phyloP scores from a whole-genome alignment of 2,888 invertebrate genomes.

The Spodoptera exigua region DNA sequence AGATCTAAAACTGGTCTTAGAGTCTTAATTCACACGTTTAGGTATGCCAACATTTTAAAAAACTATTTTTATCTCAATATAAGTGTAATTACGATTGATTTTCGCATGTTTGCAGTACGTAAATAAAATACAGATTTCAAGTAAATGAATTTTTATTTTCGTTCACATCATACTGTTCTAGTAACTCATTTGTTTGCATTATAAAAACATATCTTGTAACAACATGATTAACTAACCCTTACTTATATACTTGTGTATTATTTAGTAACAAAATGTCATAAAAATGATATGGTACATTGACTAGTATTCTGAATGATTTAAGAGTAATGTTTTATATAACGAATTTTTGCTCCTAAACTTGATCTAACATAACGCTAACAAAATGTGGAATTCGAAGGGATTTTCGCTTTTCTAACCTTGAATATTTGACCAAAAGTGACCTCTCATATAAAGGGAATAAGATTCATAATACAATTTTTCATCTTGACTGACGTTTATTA shows the following conservation, averaged over 20 bases:
- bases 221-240: slow-evolving; percentile 86
- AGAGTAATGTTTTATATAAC: slow-evolving; percentile 50
- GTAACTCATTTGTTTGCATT: slow-evolving; percentile 84
- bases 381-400: slow-evolving; percentile 4
- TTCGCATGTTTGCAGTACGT: slow-evolving; percentile 21
- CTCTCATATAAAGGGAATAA: slow-evolving; percentile 6
- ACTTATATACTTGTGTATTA: slow-evolving; percentile 66
- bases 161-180: slow-evolving; percentile 87
- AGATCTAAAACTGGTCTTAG: too few species aligned
- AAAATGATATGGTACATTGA: slow-evolving; percentile 89
- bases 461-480: slow-evolving; percentile 7
- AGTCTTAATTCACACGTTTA: too few species aligned
- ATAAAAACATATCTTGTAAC: slow-evolving; percentile 88
- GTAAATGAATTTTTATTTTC: slow-evolving; percentile 86
- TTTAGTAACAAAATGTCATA: slow-evolving; percentile 78
- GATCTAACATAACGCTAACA: slow-evolving; percentile 23
- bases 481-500: slow-evolving; percentile 3
- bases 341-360: slow-evolving; percentile 53
- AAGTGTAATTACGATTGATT: too few species aligned
- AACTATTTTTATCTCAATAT: too few species aligned
- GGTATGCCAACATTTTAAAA: too few species aligned
- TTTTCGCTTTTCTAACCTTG: slow-evolving; percentile 7
- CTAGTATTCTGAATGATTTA: slow-evolving; percentile 76
- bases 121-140: slow-evolving; percentile 67
- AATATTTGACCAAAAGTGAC: slow-evolving; percentile 31